Evolutionary conservation across 2,113 vertebrate species (phyloP), one percentile per base, ranked within the genome.

Genomic region (Meriones unguiculatus): DNA sequence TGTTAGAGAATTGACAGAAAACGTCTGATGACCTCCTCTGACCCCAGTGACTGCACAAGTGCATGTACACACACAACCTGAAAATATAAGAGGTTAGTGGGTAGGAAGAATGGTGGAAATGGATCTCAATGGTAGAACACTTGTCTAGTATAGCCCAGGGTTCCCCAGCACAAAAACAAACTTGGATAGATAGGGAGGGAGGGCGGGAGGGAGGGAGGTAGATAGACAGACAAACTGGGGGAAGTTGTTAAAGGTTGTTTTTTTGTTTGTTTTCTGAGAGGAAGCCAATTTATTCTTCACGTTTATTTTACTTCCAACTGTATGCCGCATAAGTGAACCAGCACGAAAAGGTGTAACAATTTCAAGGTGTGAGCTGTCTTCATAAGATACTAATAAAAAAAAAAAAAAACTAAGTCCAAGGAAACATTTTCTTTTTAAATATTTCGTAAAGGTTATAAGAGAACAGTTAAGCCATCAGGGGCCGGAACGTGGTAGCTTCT

Each of bases 291-390:
- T 24, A 85, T 77, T 65, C 22, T 65, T 64, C 22, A 14, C 41
- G 12, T 59, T 82, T 92, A 15, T 95, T 69, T 92, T 30, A n/a
- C 72, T 87, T 41, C 28, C 5, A 38, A 59, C 22, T 18, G 12
- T 18, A 41, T 25, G 35, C 35, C 24, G 41, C 82, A 73, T 18
- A 15, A 22, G 17, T 38, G 73, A 75, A 46, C 59, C 85, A 81
- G 69, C 11, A 64, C 14, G 12, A 14, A 87, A 59, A 72, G 25
- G 41, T 65, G 32, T 28, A 81, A 11, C 50, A 62, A 35, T 77
- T 91, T 82, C 32, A 87, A 81, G 20, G 86, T 24, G 77, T 54
- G 14, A 91, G 87, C 28, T 87, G 78, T 87, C 90, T 93, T 75
- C 25, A 73, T 78, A 69, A 90, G 57, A 90, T 35, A 41, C 28